Conservation (phyloP, 1,140 invertebrate species). For the Dendroctonus ponderosae region DNA sequence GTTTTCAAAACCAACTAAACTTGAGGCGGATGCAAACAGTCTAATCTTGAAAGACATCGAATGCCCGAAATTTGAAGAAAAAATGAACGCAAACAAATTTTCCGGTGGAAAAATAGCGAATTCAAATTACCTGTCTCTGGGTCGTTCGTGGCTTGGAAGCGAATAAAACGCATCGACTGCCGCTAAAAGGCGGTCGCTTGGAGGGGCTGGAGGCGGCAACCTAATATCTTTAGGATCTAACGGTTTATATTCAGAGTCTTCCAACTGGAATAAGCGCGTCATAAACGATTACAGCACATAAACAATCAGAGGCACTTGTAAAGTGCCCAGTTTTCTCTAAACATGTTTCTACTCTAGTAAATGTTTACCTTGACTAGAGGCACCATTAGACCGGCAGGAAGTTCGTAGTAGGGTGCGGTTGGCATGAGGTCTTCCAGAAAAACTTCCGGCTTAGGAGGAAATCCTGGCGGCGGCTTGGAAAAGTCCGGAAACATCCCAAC, state of each 20-base stretch:
- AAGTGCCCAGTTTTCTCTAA: neutral
- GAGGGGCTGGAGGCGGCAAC: slow-evolving; percentile 88
- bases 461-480: slow-evolving; percentile 80
- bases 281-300: slow-evolving; percentile 31
- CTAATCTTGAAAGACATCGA: too few species aligned
- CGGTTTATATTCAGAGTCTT: slow-evolving; percentile 87
- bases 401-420: slow-evolving; percentile 91
- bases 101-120: too few species aligned
- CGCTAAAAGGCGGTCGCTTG: slow-evolving; percentile 84
- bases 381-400: slow-evolving; percentile 94
- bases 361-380: slow-evolving; percentile 81
- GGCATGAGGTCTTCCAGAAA: slow-evolving; percentile 75
- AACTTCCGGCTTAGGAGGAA: slow-evolving; percentile 58
- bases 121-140: slow-evolving; percentile 78
- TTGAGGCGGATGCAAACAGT: too few species aligned
- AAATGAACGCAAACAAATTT: too few species aligned
- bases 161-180: slow-evolving; percentile 96
- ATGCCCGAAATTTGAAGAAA: too few species aligned
- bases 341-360: neutral
- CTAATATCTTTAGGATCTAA: slow-evolving; percentile 87
- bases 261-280: slow-evolving; percentile 61
- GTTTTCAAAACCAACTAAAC: too few species aligned
- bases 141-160: slow-evolving; percentile 87
- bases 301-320: neutral
- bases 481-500: slow-evolving; percentile 69